Conservation (phyloP, 2,113 vertebrate genomes). For the Suricata suricatta region DNA sequence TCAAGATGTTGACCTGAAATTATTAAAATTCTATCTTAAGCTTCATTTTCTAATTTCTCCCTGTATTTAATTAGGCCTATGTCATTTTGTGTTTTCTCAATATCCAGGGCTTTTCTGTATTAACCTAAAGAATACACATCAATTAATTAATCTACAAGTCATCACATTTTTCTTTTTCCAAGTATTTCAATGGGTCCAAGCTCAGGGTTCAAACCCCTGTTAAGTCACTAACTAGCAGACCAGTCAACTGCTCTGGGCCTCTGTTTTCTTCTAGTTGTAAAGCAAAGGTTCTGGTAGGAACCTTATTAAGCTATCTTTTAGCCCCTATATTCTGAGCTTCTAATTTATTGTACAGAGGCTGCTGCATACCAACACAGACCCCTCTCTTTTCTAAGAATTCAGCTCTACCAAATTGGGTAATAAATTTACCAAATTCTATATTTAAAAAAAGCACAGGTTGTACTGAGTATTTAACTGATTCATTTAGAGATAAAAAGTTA, state of each 20-base stretch:
- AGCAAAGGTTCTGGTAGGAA: background rate
- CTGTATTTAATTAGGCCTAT: conserved; percentile 60
- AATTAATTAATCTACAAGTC: conserved; percentile 55
- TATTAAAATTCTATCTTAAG: conserved; percentile 44
- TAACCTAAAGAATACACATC: conserved; percentile 17
- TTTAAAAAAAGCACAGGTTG: background rate
- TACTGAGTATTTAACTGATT: conserved; percentile 65
- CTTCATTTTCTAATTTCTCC: conserved; percentile 45
- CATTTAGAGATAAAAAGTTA: conserved; percentile 52
- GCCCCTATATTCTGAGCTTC: background rate
- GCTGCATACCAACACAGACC: background rate
- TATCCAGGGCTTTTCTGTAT: conserved; percentile 35
- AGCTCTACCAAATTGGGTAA: conserved; percentile 8
- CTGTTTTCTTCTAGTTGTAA: background rate
- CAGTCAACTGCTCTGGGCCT: background rate
- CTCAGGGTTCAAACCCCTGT: background rate
- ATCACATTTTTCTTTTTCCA: background rate
- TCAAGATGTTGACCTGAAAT: background rate
- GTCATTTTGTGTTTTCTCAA: conserved; percentile 60
- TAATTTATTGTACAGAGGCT: background rate
- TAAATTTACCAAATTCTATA: conserved; percentile 29
- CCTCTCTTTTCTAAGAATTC: background rate
- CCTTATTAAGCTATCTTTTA: background rate
- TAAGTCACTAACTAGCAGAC: background rate
- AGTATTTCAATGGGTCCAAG: background rate